These are phyloP conservation scores for Iphiclides podalirius DNA, from an alignment of 2,888 invertebrate species.

Conservation along the genomic window DNA sequence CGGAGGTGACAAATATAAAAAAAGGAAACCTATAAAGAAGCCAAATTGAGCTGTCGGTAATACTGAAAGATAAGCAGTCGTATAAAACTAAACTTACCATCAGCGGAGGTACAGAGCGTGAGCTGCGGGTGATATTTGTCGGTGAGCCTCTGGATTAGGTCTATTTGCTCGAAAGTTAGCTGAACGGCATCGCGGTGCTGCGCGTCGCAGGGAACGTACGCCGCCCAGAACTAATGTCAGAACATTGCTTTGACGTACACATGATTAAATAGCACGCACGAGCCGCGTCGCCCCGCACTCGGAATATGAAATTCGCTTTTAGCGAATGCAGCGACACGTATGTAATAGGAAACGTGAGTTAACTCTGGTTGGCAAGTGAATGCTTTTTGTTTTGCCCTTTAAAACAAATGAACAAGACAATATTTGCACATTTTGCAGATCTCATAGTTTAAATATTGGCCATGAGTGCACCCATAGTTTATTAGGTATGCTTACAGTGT, in stretches of 20 bases:
- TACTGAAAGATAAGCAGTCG: no score
- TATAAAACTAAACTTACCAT: conserved; percentile 76
- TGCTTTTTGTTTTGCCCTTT: conserved; percentile 10
- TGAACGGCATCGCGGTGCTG: conserved; percentile 92
- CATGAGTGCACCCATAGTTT: no score
- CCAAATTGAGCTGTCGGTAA: no score
- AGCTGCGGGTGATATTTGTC: conserved; percentile 89
- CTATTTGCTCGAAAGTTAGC: conserved; percentile 91
- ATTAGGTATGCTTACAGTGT: no score
- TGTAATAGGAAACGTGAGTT: conserved; percentile 41
- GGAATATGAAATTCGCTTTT: conserved; percentile 50
- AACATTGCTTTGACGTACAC: conserved; percentile 39
- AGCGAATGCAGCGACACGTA: conserved; percentile 43
- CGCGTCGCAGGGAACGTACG: conserved; percentile 90
- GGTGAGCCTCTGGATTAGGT: conserved; percentile 90
- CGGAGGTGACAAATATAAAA: no score
- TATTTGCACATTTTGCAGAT: no score
- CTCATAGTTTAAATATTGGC: no score
- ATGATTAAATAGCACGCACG: conserved; percentile 61
- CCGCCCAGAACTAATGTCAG: conserved; percentile 89
- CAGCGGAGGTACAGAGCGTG: conserved; percentile 87
- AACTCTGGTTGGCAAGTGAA: conserved; percentile 25
- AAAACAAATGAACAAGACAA: neutral
- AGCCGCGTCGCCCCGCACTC: conserved; percentile 36
- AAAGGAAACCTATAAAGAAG: no score